A percentile compares a stretch with the other conserved stretches of the same genome.
phyloP scores from a whole-genome alignment of 2,797 vertebrate genomes.

The Coranthus polyacanthus region DNA sequence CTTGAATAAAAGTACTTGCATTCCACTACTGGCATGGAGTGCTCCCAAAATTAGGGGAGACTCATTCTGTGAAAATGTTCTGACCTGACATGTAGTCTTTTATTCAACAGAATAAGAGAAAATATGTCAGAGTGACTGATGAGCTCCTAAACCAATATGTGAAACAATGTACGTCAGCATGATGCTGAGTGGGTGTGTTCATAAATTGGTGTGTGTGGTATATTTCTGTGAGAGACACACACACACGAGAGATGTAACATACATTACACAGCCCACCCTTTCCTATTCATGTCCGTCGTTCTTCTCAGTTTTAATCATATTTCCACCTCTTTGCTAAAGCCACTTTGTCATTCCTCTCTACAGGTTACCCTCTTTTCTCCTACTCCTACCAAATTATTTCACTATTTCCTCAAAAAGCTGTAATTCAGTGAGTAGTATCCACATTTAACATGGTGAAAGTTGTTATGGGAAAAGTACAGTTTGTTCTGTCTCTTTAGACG shows the following conservation, averaged over 20 bases:
- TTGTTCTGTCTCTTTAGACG: too few species aligned
- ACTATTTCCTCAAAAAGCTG: background rate
- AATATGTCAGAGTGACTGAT: constrained; percentile 38
- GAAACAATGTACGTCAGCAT: constrained; percentile 59
- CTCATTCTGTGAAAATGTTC: background rate
- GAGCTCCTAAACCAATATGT: constrained; percentile 29
- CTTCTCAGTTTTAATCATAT: background rate
- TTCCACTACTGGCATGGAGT: too few species aligned
- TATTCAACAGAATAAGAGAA: constrained; percentile 10
- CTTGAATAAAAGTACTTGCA: too few species aligned
- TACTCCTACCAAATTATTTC: background rate
- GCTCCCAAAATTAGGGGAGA: background rate
- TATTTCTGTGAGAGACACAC: constrained; percentile 9
- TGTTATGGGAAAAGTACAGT: too few species aligned
- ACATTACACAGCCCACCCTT: background rate
- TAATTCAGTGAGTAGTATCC: background rate
- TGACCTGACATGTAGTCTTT: background rate
- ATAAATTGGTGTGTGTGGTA: constrained; percentile 24
- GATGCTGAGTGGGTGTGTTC: constrained; percentile 40
- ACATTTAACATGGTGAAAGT: too few species aligned
- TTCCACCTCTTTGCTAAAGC: constrained; percentile 15
- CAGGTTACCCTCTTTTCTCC: background rate
- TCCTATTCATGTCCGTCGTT: constrained; percentile 1
- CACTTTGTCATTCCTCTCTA: constrained; percentile 4
- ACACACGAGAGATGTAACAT: background rate